phyloP scores from a whole-genome alignment of 2,113 vertebrate species.

The Ceratotherium simum region DNA sequence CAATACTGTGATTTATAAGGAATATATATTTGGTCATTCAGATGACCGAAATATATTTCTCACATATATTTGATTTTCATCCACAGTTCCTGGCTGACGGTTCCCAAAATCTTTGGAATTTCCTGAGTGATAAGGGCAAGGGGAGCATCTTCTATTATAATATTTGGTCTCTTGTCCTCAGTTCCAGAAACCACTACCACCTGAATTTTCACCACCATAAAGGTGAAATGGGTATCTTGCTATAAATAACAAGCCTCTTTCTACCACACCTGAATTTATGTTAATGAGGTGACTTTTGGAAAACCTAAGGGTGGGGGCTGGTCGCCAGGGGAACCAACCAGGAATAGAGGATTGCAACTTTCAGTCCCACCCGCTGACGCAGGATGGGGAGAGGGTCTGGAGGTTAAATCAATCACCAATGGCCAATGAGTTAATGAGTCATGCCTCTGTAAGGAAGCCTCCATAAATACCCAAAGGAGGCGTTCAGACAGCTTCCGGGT shows the following conservation, averaged over 20 bases:
- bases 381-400: not conserved
- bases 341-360: not conserved
- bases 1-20: not conserved
- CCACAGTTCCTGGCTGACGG: not conserved
- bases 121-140: not conserved
- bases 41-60: not conserved
- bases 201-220: no score
- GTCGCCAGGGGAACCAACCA: not conserved
- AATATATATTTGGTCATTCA: not conserved
- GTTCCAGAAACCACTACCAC: not conserved
- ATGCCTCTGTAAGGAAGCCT: rapidly evolving
- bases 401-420: not conserved
- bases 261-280: not conserved
- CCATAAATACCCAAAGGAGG: not conserved
- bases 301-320: not conserved
- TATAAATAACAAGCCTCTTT: not conserved
- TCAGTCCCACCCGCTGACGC: not conserved
- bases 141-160: not conserved
- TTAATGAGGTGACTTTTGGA: no score
- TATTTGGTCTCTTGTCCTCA: not conserved
- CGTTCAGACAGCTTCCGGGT: rapidly evolving
- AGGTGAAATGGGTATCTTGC: not conserved
- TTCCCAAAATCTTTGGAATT: not conserved
- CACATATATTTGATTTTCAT: not conserved
- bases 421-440: not conserved